These are phyloP conservation scores for Phocoena sinus DNA, from an alignment of 2,113 vertebrate genomes.

Conservation along the genomic window DNA sequence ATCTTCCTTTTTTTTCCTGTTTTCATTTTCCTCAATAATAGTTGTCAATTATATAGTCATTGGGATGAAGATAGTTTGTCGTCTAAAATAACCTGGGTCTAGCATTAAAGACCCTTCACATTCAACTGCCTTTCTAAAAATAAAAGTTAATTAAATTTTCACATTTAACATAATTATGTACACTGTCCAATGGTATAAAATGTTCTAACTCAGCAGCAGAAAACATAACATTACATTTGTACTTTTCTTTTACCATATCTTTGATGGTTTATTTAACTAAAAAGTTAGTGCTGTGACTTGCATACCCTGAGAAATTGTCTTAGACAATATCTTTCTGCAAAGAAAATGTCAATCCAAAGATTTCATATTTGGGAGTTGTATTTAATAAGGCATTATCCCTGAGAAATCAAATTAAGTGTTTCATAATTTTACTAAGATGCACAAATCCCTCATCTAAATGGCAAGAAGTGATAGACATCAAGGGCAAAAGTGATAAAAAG, in stretches of 20 bases:
- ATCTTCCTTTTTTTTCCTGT: neutral
- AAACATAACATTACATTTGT: neutral
- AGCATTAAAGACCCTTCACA: neutral
- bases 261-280: neutral
- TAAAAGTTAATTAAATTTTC: conserved; percentile 18
- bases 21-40: neutral
- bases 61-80: neutral
- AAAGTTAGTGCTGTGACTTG: neutral
- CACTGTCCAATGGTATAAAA: neutral
- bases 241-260: neutral
- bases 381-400: neutral
- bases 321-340: neutral
- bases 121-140: neutral
- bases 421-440: neutral
- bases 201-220: neutral
- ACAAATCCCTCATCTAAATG: neutral
- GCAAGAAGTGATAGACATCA: neutral
- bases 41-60: neutral
- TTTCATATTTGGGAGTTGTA: neutral
- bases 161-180: neutral
- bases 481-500: neutral
- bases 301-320: neutral
- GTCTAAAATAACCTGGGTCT: neutral
- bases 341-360: neutral
- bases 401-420: neutral